Conservation (phyloP, 2,888 invertebrate species). For the Noctua pronuba region DNA sequence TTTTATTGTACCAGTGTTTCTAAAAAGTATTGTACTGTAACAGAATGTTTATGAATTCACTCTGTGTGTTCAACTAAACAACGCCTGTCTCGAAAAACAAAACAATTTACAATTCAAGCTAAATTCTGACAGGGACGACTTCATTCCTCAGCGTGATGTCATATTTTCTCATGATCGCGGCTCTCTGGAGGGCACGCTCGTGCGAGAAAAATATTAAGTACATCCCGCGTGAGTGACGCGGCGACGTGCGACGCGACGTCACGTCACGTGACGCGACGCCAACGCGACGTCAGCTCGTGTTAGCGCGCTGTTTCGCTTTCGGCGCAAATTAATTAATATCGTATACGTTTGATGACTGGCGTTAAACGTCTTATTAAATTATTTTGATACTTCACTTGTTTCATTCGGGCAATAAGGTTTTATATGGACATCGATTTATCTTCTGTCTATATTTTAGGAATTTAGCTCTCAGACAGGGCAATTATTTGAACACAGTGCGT, state of each 20-base stretch:
- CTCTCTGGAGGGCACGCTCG: conserved; percentile 40
- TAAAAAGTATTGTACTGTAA: background rate
- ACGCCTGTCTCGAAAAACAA: conserved; percentile 48
- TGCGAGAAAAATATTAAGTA: conserved; percentile 59
- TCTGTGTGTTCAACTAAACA: conserved; percentile 15
- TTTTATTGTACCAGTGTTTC: conserved; percentile 1
- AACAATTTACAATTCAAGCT: conserved; percentile 37
- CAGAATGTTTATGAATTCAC: conserved; percentile 34
- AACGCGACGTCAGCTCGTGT: conserved; percentile 32
- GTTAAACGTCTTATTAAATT: conserved; percentile 47
- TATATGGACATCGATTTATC: conserved; percentile 32
- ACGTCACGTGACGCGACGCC: conserved; percentile 23
- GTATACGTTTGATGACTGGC: conserved; percentile 38
- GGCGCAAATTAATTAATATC: conserved; percentile 64
- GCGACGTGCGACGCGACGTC: conserved; percentile 30
- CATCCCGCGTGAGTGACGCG: conserved; percentile 36
- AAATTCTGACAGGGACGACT: conserved; percentile 68
- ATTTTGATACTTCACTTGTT: conserved; percentile 33
- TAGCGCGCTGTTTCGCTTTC: conserved; percentile 47
- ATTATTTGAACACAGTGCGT: conserved; percentile 28
- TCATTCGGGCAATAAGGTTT: conserved; percentile 27
- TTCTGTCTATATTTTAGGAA: conserved; percentile 30
- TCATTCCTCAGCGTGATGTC: conserved; percentile 53
- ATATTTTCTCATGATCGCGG: conserved; percentile 54
- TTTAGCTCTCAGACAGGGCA: conserved; percentile 15